Percentiles rank a stretch among this genome's conserved stretches.
Evolutionary conservation across 2,113 vertebrate species (phyloP).

Genomic region (Thinocorus orbignyianus): DNA sequence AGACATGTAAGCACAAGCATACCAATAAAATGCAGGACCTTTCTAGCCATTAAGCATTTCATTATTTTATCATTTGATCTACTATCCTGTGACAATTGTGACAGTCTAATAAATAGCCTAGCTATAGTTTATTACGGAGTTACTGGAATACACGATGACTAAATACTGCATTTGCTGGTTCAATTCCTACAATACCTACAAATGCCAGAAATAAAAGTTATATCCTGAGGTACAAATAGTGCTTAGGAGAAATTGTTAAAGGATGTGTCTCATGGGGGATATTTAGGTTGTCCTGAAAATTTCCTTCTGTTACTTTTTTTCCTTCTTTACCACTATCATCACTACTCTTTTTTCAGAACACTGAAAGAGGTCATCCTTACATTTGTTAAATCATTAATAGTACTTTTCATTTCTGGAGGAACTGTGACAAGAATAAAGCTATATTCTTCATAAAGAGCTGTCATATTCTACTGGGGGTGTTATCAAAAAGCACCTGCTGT

Average conservation of each 20-base stretch:
- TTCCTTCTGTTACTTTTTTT: neutral
- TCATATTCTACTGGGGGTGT: neutral
- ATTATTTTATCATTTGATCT: neutral
- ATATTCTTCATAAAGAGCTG: neutral
- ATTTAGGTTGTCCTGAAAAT: neutral
- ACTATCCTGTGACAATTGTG: neutral
- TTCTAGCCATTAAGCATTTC: neutral
- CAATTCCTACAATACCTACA: neutral
- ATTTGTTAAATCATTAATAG: neutral
- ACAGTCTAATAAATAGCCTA: neutral
- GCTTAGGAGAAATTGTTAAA: neutral
- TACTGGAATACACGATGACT: neutral
- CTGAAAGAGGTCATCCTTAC: neutral
- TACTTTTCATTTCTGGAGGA: neutral
- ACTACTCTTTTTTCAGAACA: neutral
- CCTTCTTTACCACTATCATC: neutral
- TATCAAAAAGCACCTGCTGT: neutral
- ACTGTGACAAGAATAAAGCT: neutral
- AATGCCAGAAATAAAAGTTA: neutral
- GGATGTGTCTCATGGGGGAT: neutral
- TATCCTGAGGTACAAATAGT: neutral
- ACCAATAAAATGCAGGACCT: neutral
- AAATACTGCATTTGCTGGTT: neutral
- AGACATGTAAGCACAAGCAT: neutral
- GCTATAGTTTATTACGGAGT: neutral